These are phyloP conservation scores for Malacoraja senta DNA, from an alignment of 2,797 vertebrate genomes.

Conservation along the genomic window DNA sequence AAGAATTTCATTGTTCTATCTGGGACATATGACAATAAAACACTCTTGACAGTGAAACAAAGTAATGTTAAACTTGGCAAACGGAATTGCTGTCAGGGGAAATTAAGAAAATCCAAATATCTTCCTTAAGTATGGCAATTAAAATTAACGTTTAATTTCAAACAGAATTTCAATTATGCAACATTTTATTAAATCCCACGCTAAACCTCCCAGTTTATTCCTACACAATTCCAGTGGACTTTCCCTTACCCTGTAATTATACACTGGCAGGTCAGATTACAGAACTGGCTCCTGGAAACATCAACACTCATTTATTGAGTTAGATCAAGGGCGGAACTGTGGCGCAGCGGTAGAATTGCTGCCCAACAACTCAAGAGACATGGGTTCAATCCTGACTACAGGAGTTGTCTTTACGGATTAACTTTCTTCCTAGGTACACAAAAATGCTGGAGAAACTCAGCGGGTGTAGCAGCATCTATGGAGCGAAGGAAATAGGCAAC, in stretches of 20 bases:
- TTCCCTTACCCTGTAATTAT: no score
- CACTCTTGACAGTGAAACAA: no score
- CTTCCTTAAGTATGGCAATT: background rate
- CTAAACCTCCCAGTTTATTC: background rate
- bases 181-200: background rate
- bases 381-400: no score
- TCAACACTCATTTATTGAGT: background rate
- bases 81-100: background rate
- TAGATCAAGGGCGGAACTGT: background rate
- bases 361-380: no score
- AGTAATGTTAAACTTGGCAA: background rate
- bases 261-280: background rate
- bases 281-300: background rate
- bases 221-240: background rate
- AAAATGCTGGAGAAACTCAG: no score
- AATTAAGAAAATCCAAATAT: background rate
- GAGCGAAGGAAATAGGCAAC: no score
- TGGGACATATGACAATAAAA: no score
- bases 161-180: background rate
- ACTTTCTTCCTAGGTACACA: no score
- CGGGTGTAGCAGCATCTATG: no score
- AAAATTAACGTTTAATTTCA: background rate
- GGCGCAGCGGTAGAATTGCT: no score
- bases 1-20: no score
- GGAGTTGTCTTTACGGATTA: no score